Percentiles rank a stretch among this genome's conserved stretches.
Conservation (phyloP, 2,888 invertebrate genomes). For the Drosophila mayaguana region DNA sequence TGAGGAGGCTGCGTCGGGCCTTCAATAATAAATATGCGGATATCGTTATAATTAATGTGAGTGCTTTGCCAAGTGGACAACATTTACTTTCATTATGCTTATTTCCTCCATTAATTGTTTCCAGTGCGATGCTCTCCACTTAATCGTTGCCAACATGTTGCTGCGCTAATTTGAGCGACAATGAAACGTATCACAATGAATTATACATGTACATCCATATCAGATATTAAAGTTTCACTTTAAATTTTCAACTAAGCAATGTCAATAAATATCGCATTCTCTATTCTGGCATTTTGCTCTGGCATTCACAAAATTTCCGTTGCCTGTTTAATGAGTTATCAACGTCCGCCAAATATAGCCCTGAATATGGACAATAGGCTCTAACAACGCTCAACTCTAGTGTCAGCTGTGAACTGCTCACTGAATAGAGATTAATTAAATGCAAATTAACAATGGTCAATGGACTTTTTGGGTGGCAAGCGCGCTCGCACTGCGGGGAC, state of each 20-base stretch:
- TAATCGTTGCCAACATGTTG: slow-evolving; percentile 1
- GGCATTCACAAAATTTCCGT: neutral
- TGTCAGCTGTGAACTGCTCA: slow-evolving; percentile 86
- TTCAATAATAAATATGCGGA: slow-evolving; percentile 43
- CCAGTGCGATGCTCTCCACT: neutral
- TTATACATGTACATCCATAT: neutral
- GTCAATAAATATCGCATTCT: neutral
- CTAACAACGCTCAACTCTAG: slow-evolving; percentile 90
- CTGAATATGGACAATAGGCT: slow-evolving; percentile 86
- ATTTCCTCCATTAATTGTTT: slow-evolving; percentile 24
- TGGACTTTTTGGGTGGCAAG: slow-evolving; percentile 10
- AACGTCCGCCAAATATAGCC: slow-evolving; percentile 10
- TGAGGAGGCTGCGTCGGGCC: neutral
- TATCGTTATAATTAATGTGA: slow-evolving; percentile 53
- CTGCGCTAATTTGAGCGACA: slow-evolving; percentile 3
- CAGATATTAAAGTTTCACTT: neutral
- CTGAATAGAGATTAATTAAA: slow-evolving; percentile 85
- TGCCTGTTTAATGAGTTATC: slow-evolving; percentile 5
- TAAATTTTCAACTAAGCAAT: neutral
- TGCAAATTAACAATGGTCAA: slow-evolving; percentile 54
- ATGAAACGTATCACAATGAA: neutral
- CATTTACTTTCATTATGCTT: slow-evolving; percentile 45
- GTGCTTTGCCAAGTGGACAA: slow-evolving; percentile 37
- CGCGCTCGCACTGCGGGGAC: neutral
- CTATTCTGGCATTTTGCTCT: neutral